Evolutionary conservation across 1,140 invertebrate species (phyloP).

Genomic region (Ostrea edulis): DNA sequence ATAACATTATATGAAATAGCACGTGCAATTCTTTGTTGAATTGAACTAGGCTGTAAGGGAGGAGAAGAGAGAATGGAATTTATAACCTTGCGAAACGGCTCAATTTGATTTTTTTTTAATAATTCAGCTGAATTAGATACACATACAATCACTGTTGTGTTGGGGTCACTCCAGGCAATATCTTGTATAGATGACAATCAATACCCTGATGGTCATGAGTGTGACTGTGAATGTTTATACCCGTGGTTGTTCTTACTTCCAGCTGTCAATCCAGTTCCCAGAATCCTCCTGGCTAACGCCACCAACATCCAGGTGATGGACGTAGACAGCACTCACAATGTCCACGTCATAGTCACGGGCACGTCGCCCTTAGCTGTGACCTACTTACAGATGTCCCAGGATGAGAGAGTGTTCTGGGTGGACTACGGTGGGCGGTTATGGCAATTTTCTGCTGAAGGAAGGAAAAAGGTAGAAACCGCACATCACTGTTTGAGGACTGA

Average conservation of each 20-base stretch:
- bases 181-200: too few species aligned
- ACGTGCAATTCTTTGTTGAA: too few species aligned
- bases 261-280: slow-evolving; percentile 87
- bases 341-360: slow-evolving; percentile 64
- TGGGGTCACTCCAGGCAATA: too few species aligned
- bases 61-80: too few species aligned
- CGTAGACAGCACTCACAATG: slow-evolving; percentile 68
- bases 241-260: slow-evolving; percentile 65
- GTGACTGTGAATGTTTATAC: neutral
- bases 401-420: slow-evolving; percentile 90
- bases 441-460: slow-evolving; percentile 24
- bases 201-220: too few species aligned
- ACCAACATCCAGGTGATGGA: slow-evolving; percentile 62
- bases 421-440: slow-evolving; percentile 80
- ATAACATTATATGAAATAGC: too few species aligned
- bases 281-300: slow-evolving; percentile 86
- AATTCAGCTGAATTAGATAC: too few species aligned
- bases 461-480: neutral
- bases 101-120: too few species aligned
- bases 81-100: too few species aligned
- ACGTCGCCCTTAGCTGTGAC: slow-evolving; percentile 68
- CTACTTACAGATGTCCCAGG: slow-evolving; percentile 79
- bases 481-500: neutral
- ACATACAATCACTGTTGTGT: too few species aligned
- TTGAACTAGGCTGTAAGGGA: too few species aligned